Conservation (phyloP, 2,797 vertebrate genomes). For the Cryptoblepharus egeriae region DNA sequence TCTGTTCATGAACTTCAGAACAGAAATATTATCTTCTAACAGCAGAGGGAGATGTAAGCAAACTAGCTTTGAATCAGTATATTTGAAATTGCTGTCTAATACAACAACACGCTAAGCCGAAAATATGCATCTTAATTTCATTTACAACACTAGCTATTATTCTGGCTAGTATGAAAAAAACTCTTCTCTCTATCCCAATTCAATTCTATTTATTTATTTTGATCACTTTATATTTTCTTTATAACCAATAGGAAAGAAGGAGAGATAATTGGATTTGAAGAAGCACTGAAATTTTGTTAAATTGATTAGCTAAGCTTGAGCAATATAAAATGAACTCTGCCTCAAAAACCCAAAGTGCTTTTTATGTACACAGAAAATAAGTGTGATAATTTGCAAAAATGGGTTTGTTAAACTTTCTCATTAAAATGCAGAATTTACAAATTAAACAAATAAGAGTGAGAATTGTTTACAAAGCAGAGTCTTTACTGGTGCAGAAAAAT, state of each 20-base stretch:
- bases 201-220: conserved; percentile 55
- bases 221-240: conserved; percentile 46
- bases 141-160: conserved; percentile 53
- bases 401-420: conserved; percentile 32
- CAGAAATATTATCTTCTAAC: conserved; percentile 67
- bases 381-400: conserved; percentile 40
- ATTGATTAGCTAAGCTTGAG: conserved; percentile 47
- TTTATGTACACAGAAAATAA: conserved; percentile 30
- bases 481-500: conserved; percentile 49
- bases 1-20: conserved; percentile 54
- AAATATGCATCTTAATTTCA: conserved; percentile 64
- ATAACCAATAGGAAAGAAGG: conserved; percentile 26
- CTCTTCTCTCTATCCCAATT: conserved; percentile 49
- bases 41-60: conserved; percentile 60
- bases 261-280: conserved; percentile 52
- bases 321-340: conserved; percentile 32
- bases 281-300: conserved; percentile 51
- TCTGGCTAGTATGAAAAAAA: conserved; percentile 50
- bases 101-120: conserved; percentile 57
- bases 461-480: conserved; percentile 56
- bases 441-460: conserved; percentile 37
- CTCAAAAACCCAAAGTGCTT: conserved; percentile 47
- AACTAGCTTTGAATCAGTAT: conserved; percentile 65
- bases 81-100: conserved; percentile 66
- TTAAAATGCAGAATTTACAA: conserved; percentile 49